A percentile compares a stretch with the other conserved stretches of the same genome.
phyloP scores from a whole-genome alignment of 2,113 vertebrate species.

The Ginglymostoma cirratum region DNA sequence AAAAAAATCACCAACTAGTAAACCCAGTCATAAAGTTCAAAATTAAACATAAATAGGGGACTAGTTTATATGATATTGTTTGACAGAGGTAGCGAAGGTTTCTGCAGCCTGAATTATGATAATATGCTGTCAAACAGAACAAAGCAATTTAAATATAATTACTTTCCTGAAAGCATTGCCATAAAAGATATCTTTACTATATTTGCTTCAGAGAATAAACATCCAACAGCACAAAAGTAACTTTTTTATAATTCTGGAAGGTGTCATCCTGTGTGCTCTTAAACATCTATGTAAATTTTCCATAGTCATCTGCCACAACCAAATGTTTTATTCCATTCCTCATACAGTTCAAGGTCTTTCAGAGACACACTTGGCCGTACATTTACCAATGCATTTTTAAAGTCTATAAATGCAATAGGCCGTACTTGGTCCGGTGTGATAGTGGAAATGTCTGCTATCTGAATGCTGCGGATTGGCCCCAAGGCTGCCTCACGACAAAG shows the following conservation, averaged over 20 bases:
- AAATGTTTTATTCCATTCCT: conserved; percentile 85
- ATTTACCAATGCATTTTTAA: conserved; percentile 74
- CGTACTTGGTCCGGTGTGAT: conserved; percentile 78
- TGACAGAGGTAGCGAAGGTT: neutral
- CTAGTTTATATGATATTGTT: neutral
- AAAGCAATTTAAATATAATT: neutral
- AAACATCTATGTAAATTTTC: neutral
- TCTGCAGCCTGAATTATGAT: neutral
- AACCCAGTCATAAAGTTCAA: too few species aligned
- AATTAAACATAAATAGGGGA: neutral
- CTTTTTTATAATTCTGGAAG: neutral
- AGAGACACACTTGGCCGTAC: conserved; percentile 82
- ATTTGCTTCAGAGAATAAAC: neutral
- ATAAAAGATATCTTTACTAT: neutral
- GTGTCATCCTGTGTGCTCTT: neutral
- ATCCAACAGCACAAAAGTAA: neutral
- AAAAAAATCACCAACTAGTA: too few species aligned
- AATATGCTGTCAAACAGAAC: neutral
- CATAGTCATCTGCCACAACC: conserved; percentile 72
- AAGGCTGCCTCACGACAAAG: conserved; percentile 88
- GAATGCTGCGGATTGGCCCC: conserved; percentile 85
- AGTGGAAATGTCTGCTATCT: conserved; percentile 73
- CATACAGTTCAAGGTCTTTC: conserved; percentile 80
- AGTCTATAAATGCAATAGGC: conserved; percentile 73
- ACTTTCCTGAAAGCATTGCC: neutral